Conservation (phyloP, 2,797 vertebrate species). For the Smutsia gigantea region DNA sequence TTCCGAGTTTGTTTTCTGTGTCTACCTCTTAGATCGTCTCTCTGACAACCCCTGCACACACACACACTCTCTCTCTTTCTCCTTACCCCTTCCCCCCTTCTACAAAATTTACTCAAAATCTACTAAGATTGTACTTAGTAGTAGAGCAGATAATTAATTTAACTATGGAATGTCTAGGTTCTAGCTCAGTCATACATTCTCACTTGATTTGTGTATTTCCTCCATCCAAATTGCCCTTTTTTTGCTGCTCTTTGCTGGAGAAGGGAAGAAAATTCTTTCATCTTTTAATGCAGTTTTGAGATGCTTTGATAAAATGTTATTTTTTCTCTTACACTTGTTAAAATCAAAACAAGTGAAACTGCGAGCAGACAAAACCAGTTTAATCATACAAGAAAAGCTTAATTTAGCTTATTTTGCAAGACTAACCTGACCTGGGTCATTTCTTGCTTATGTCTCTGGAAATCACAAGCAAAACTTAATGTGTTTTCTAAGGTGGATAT, state of each 20-base stretch:
- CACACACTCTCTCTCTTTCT: background rate
- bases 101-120: too few relatives aligned
- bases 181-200: background rate
- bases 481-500: too few relatives aligned
- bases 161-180: background rate
- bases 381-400: too few relatives aligned
- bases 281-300: conserved; percentile 8
- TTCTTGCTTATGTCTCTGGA: too few relatives aligned
- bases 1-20: background rate
- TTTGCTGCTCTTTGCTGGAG: background rate
- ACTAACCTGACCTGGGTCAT: too few relatives aligned
- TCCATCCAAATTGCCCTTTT: background rate
- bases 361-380: too few relatives aligned
- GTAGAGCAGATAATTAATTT: background rate
- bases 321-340: background rate
- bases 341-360: background rate
- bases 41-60: background rate
- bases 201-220: background rate
- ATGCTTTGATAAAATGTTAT: conserved; percentile 45
- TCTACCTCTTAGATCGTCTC: background rate
- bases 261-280: conserved; percentile 35
- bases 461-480: too few relatives aligned
- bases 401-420: too few relatives aligned
- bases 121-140: background rate
- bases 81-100: background rate